phyloP scores from a whole-genome alignment of 2,797 vertebrate species.

The Hydrophis major region DNA sequence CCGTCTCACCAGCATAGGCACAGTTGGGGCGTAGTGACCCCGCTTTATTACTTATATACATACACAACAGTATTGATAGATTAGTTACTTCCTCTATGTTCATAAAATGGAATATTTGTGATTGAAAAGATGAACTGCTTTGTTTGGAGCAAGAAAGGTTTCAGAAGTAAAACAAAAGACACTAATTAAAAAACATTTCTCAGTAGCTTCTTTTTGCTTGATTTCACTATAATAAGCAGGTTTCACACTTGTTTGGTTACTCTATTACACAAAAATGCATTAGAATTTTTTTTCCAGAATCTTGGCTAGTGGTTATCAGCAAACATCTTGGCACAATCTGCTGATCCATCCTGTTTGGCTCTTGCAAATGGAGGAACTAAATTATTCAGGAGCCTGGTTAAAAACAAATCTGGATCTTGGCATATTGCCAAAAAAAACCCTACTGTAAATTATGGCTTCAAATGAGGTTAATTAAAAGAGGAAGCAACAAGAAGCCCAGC shows the following conservation, averaged over 20 bases:
- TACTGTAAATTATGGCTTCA: neutral
- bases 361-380: neutral
- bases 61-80: neutral
- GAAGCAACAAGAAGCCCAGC: neutral
- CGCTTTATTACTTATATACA: too few species aligned
- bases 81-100: neutral
- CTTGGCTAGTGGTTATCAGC: neutral
- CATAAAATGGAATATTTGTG: neutral
- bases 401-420: neutral
- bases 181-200: slow-evolving; percentile 5
- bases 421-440: neutral
- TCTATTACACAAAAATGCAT: neutral
- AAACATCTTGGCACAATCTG: neutral
- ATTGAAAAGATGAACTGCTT: neutral
- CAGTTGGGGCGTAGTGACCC: too few species aligned
- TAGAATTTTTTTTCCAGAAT: neutral
- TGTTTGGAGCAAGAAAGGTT: neutral
- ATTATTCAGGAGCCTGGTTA: neutral
- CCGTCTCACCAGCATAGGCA: too few species aligned
- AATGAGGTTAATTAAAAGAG: neutral
- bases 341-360: neutral
- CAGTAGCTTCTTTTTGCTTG: neutral
- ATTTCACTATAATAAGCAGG: neutral
- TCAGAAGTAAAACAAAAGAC: neutral
- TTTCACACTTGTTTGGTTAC: neutral